These are phyloP conservation scores for Fregetta grallaria DNA, from an alignment of 2,113 vertebrate genomes.

Conservation along the genomic window DNA sequence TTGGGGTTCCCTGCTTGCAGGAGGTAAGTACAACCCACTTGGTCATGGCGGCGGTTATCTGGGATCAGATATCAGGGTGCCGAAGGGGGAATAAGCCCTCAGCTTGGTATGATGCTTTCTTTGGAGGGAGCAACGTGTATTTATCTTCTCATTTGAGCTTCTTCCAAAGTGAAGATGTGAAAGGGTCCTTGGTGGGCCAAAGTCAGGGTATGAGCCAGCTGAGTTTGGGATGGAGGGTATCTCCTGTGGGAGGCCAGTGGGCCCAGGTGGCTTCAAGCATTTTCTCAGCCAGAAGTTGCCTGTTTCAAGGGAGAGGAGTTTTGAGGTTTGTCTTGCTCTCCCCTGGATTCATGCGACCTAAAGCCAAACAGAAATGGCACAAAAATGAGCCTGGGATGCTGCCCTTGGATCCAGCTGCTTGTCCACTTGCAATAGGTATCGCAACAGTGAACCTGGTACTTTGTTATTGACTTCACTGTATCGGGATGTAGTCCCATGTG, in stretches of 20 bases:
- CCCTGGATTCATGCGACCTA: background rate
- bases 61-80: background rate
- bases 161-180: background rate
- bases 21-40: background rate
- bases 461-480: background rate
- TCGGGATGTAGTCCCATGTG: background rate
- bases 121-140: background rate
- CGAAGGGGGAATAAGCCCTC: background rate
- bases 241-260: background rate
- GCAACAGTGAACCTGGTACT: background rate
- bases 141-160: background rate
- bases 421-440: background rate
- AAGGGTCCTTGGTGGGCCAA: background rate
- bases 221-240: background rate
- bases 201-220: background rate
- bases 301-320: background rate
- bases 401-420: background rate
- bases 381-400: background rate
- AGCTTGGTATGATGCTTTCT: background rate
- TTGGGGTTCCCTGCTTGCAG: background rate
- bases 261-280: background rate
- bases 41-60: background rate
- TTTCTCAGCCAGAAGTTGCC: background rate
- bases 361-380: background rate
- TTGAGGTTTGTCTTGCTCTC: background rate